Conservation (phyloP, 2,888 invertebrate species). For the Enchytraeus crypticus region DNA sequence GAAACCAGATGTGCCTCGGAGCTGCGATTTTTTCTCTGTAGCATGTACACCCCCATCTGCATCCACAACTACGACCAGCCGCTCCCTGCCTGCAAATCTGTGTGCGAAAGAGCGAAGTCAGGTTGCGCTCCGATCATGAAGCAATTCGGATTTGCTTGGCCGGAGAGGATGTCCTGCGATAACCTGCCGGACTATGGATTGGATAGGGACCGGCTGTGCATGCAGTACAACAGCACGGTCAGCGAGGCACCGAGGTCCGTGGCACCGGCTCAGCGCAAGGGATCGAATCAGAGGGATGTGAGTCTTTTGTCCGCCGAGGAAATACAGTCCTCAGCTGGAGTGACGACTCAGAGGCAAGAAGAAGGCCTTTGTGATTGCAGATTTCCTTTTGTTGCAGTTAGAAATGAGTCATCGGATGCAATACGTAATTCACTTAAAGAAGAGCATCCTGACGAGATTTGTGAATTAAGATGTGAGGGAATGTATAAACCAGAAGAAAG, state of each 20-base stretch:
- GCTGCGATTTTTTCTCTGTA: conserved; percentile 92
- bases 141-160: conserved; percentile 82
- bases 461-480: conserved; percentile 72
- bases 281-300: not conserved
- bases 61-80: conserved; percentile 71
- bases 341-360: not conserved
- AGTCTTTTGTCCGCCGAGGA: too few species aligned
- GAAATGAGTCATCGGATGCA: conserved; percentile 30
- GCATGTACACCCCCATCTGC: conserved; percentile 96
- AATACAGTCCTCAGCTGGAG: too few species aligned
- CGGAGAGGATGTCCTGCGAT: conserved; percentile 92
- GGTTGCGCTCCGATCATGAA: conserved; percentile 96
- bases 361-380: conserved; percentile 12
- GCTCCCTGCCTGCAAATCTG: conserved; percentile 71
- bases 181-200: conserved; percentile 60
- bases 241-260: not conserved
- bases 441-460: conserved; percentile 40
- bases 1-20: conserved; percentile 94
- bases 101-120: conserved; percentile 78
- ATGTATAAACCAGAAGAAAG: conserved; percentile 62
- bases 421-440: conserved; percentile 38
- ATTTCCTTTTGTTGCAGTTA: conserved; percentile 30
- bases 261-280: not conserved
- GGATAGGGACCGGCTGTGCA: conserved; percentile 48
- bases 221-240: not conserved